Evolutionary conservation across 2,888 invertebrate genomes (phyloP), one percentile per base, ranked within the genome.

Genomic region (Drosophila macrothrix): DNA sequence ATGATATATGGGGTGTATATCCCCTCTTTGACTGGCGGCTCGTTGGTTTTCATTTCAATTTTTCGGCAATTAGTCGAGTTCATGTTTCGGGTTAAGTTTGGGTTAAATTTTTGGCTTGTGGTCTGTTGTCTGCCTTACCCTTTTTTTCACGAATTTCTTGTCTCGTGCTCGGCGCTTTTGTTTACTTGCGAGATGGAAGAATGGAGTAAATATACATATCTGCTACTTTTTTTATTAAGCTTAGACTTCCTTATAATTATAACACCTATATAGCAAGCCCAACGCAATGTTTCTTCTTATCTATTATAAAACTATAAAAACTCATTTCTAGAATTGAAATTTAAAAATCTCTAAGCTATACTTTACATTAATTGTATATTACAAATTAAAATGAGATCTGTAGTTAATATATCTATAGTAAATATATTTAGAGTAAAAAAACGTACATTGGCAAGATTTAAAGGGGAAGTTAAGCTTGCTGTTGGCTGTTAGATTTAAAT

Each of bases 21-120:
- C 46, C 46, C 55, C 55, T 58, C 49, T 46, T 46, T 46, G 66
- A 35, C 35, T 61, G 52, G 4, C 56, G 59, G 37, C 58, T 56
- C 31, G 39, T 19, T 22, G 74, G 78, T 63, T 83, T 80, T 59
- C 49, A 68, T 78, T 83, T 81, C 56, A 69, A 74, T 80, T 85
- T 88, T 83, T 76, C 68, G 82, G 79, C 72, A 88, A 88, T 88
- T 88, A 83, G 74, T 73, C 65, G 76, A 69, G 83, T 83, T 85
- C 78, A 80, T 41, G 54, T 80, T 85, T 83, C 73, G 72, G 74
- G 88, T 88, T 83, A 83, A 80, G 74, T 72, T 80, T 49, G 71
- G 71, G 71, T 67, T 60, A 68, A 65, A 74, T 71, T 84, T 68
- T 61, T 72, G 80, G 76, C 79, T 73, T 77, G 60, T 53, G 73